These are phyloP conservation scores for Trachelus troglodyta DNA, from an alignment of 2,888 invertebrate species.

Conservation along the genomic window DNA sequence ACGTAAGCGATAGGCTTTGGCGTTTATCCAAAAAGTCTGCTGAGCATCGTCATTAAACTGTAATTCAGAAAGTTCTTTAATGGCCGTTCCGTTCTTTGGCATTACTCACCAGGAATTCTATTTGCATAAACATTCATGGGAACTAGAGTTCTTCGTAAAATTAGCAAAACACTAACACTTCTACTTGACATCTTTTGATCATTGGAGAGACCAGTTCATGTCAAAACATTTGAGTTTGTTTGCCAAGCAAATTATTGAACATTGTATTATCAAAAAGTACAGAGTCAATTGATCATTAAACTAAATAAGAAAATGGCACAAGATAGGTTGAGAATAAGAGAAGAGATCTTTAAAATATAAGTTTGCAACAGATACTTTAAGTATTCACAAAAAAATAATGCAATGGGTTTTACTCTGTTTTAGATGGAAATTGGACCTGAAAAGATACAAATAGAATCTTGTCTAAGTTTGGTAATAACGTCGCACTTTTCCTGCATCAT, in stretches of 20 bases:
- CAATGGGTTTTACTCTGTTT: conserved; percentile 13
- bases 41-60: background rate
- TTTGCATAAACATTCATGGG: background rate
- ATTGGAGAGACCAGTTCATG: too few relatives aligned
- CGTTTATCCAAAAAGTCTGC: background rate
- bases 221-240: too few relatives aligned
- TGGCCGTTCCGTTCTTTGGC: background rate
- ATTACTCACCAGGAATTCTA: background rate
- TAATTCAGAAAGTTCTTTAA: background rate
- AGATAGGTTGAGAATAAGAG: too few relatives aligned
- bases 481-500: conserved; percentile 68
- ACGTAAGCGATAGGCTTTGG: background rate
- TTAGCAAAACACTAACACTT: background rate
- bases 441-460: conserved; percentile 67
- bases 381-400: background rate
- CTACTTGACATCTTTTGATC: background rate
- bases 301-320: too few relatives aligned
- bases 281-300: too few relatives aligned
- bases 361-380: too few relatives aligned
- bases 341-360: background rate
- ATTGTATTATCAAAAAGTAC: too few relatives aligned
- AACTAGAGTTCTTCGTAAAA: background rate
- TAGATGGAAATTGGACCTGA: conserved; percentile 69
- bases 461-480: conserved; percentile 68
- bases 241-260: too few relatives aligned